These are phyloP conservation scores for Artibeus jamaicensis DNA, from an alignment of 2,797 vertebrate genomes.

Conservation along the genomic window DNA sequence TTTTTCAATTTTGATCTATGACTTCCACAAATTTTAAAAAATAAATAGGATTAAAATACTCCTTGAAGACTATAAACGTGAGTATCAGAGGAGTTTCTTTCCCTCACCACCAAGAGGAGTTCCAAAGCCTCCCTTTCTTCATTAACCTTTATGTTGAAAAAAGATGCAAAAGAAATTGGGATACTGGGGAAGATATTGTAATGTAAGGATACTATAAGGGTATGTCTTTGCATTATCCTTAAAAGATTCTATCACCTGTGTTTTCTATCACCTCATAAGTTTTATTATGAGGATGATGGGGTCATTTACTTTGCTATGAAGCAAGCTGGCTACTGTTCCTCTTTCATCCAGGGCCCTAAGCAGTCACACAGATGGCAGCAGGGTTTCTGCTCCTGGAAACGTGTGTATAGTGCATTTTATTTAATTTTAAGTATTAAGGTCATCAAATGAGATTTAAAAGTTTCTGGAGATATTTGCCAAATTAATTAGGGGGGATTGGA, in stretches of 20 bases:
- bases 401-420: background rate
- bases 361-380: background rate
- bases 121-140: background rate
- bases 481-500: background rate
- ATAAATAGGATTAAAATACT: background rate
- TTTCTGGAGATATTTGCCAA: background rate
- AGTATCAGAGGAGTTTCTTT: background rate
- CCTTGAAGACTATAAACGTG: background rate
- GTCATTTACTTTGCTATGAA: background rate
- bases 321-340: background rate
- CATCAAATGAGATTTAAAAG: background rate
- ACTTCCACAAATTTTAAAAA: background rate
- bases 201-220: background rate
- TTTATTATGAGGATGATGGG: background rate
- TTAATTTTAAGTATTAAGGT: conserved; percentile 14
- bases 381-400: background rate
- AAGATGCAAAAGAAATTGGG: background rate
- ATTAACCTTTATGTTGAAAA: background rate
- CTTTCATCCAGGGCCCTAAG: background rate
- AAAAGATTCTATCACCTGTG: background rate
- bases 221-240: background rate
- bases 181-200: background rate
- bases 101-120: background rate
- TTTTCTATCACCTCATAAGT: background rate
- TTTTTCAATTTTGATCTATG: background rate